phyloP scores from a whole-genome alignment of 1,140 invertebrate genomes.

The Philopotamus ludificatus region DNA sequence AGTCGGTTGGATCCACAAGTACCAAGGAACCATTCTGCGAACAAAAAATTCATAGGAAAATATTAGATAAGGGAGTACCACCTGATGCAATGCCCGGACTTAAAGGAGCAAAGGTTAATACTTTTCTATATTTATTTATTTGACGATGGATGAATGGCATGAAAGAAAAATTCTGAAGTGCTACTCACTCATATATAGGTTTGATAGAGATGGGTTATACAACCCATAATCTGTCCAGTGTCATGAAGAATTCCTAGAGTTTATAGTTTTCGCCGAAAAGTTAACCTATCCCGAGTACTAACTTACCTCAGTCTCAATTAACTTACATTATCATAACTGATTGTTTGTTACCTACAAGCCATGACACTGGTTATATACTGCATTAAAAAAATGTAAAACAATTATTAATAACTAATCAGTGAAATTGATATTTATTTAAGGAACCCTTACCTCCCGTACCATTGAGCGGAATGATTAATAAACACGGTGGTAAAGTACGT shows the following conservation, averaged over 20 bases:
- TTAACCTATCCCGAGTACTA: too few species aligned
- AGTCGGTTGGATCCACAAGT: slow-evolving; percentile 54
- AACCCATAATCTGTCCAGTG: too few species aligned
- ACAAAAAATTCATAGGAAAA: slow-evolving; percentile 86
- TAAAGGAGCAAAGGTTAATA: slow-evolving; percentile 69
- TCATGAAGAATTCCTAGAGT: too few species aligned
- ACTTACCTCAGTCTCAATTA: too few species aligned
- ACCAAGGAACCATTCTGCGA: slow-evolving; percentile 78
- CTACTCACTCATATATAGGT: too few species aligned
- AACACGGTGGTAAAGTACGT: slow-evolving; percentile 87
- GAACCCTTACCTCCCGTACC: slow-evolving; percentile 81
- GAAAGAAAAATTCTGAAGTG: too few species aligned
- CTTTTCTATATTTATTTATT: not conserved
- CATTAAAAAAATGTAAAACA: not conserved
- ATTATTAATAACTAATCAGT: not conserved
- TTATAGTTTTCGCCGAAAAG: too few species aligned
- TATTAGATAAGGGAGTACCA: slow-evolving; percentile 87
- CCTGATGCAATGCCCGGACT: slow-evolving; percentile 89
- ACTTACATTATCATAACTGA: too few species aligned
- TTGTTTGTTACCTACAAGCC: too few species aligned
- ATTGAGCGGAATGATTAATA: slow-evolving; percentile 88
- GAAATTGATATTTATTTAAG: slow-evolving; percentile 50
- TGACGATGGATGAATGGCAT: too few species aligned
- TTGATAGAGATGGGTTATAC: not conserved
- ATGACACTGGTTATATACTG: too few species aligned